These are phyloP conservation scores for Cyclina sinensis DNA, from an alignment of 1,140 invertebrate genomes.

Conservation along the genomic window DNA sequence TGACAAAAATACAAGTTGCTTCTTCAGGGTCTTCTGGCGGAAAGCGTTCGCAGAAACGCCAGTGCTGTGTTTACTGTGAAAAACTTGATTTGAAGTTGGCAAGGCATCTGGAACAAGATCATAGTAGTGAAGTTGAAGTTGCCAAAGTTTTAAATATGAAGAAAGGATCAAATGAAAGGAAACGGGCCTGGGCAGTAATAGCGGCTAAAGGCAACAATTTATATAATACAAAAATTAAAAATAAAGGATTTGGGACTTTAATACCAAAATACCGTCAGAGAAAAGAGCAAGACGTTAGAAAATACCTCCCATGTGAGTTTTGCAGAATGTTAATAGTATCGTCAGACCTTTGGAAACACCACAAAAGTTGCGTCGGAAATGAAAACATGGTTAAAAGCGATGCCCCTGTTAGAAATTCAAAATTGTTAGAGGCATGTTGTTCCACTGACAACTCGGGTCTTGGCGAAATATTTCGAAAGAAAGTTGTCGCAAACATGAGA, in stretches of 20 bases:
- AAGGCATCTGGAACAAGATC: slow-evolving; percentile 12
- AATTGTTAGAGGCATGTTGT: not conserved
- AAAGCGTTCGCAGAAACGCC: slow-evolving; percentile 17
- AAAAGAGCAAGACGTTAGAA: not conserved
- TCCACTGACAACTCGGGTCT: not conserved
- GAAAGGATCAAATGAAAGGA: slow-evolving; percentile 25
- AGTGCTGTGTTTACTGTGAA: slow-evolving; percentile 20
- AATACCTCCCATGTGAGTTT: slow-evolving; percentile 31
- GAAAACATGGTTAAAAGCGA: not conserved
- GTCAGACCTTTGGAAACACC: slow-evolving; percentile 19
- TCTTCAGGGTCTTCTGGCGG: not conserved
- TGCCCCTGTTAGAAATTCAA: slow-evolving; percentile 24
- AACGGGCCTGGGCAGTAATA: not conserved
- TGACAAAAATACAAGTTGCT: not conserved
- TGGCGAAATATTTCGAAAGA: not conserved
- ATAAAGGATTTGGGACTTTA: not conserved
- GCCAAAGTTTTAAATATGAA: slow-evolving; percentile 25
- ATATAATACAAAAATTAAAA: not conserved
- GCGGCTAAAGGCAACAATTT: not conserved
- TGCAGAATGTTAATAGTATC: not conserved
- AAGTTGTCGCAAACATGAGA: slow-evolving; percentile 29
- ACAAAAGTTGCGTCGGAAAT: slow-evolving; percentile 22
- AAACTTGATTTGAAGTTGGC: not conserved
- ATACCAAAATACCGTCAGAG: slow-evolving; percentile 33
- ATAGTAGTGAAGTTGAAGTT: slow-evolving; percentile 17